These are phyloP conservation scores for Brachyptera putata DNA, from an alignment of 2,888 invertebrate species.

Conservation along the genomic window DNA sequence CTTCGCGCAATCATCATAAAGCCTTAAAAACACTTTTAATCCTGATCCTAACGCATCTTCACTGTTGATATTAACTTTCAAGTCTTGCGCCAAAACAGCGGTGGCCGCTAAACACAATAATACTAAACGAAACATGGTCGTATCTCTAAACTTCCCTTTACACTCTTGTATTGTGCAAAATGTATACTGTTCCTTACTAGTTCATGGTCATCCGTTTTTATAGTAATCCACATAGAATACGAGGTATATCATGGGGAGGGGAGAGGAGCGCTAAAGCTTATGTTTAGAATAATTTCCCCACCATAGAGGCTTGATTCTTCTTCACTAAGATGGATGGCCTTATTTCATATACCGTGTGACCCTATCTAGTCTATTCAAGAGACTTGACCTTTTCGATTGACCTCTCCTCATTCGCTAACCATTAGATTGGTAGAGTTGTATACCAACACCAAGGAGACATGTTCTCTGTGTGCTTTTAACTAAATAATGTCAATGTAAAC, in stretches of 20 bases:
- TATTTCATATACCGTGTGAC: conserved; percentile 13
- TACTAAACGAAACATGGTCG: conserved; percentile 9
- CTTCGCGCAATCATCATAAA: conserved; percentile 74
- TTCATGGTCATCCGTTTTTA: conserved; percentile 16
- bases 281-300: background rate
- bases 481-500: too few species aligned
- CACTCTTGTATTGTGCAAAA: background rate
- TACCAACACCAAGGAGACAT: too few species aligned
- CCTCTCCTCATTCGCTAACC: conserved; percentile 10
- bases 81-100: conserved; percentile 31
- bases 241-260: too few species aligned
- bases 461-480: too few species aligned
- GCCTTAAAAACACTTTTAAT: conserved; percentile 33
- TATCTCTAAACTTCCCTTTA: background rate
- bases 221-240: conserved; percentile 1
- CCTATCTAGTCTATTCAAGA: background rate
- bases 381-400: conserved; percentile 10
- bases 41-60: conserved; percentile 52
- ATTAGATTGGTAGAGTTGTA: too few species aligned
- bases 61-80: conserved; percentile 38
- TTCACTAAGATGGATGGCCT: conserved; percentile 15
- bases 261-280: background rate
- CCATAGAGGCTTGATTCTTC: background rate
- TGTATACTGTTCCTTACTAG: conserved; percentile 15
- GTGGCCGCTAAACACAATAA: background rate